Conservation (phyloP, 2,113 vertebrate species). For the Cavia aperea region DNA sequence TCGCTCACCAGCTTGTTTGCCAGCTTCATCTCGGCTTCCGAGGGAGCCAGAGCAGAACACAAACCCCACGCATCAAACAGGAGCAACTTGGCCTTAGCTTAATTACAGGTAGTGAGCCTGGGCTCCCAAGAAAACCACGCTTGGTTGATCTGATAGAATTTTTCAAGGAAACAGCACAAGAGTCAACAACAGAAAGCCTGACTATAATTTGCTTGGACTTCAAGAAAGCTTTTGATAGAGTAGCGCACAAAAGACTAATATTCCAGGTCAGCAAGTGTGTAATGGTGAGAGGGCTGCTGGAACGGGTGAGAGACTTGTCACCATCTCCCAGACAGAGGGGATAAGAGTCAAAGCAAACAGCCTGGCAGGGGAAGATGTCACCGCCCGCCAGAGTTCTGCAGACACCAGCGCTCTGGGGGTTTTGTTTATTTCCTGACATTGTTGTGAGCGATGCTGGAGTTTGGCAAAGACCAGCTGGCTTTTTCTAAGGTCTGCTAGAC, state of each 20-base stretch:
- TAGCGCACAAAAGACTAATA: slow-evolving; percentile 34
- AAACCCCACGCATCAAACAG: neutral
- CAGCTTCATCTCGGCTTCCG: neutral
- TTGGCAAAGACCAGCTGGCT: neutral
- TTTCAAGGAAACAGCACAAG: slow-evolving; percentile 26
- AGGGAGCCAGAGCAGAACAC: neutral
- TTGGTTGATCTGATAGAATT: neutral
- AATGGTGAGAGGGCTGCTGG: neutral
- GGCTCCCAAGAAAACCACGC: neutral
- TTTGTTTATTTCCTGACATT: neutral
- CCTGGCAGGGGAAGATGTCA: neutral
- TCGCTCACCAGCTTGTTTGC: fast-evolving
- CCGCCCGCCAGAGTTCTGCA: neutral
- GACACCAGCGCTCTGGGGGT: neutral
- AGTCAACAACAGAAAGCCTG: neutral
- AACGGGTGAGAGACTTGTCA: neutral
- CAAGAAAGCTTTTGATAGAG: slow-evolving; percentile 37
- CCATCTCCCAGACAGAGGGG: neutral
- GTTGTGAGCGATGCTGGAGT: neutral
- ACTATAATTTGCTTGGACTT: slow-evolving; percentile 47
- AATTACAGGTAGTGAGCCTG: neutral
- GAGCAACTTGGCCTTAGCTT: neutral
- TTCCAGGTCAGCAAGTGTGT: slow-evolving; percentile 45
- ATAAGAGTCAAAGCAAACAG: neutral
- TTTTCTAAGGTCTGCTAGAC: neutral